Percentiles rank a stretch among this genome's conserved stretches.
Evolutionary conservation across 2,888 invertebrate genomes (phyloP).

Genomic region (Andrena trimmerana): DNA sequence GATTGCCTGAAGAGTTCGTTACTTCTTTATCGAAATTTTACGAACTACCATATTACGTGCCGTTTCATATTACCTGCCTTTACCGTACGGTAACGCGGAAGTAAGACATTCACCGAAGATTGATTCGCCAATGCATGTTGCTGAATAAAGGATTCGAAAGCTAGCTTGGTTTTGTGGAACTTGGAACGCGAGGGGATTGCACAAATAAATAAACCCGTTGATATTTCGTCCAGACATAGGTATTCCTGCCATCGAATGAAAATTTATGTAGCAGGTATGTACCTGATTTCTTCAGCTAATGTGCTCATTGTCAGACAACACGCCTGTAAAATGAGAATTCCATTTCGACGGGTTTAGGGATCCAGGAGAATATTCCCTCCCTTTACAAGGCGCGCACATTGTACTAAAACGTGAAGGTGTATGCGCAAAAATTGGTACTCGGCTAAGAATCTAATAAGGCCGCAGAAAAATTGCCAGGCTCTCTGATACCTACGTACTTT

Average conservation of each 20-base stretch:
- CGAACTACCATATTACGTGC: too few species aligned
- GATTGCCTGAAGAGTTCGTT: too few species aligned
- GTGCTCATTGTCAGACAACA: not conserved
- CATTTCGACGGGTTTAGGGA: not conserved
- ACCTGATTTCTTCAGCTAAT: too few species aligned
- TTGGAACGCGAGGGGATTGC: not conserved
- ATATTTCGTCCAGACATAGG: not conserved
- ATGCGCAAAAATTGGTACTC: not conserved
- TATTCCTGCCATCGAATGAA: not conserved
- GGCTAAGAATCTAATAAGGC: constrained; percentile 22
- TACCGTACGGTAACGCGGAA: not conserved
- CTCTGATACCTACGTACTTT: not conserved
- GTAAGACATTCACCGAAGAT: not conserved
- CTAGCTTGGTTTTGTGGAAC: not conserved
- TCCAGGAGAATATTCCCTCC: constrained; percentile 7
- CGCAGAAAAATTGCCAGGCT: constrained; percentile 13
- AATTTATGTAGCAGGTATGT: not conserved
- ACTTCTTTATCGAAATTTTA: too few species aligned
- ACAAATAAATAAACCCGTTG: constrained; percentile 2
- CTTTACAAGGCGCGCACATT: not conserved
- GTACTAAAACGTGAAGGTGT: not conserved
- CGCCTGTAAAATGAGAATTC: constrained; percentile 24
- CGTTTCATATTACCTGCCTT: too few species aligned
- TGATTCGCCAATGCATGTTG: not conserved
- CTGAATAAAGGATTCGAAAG: not conserved